Evolutionary conservation across 2,797 vertebrate species (phyloP), one percentile per base, ranked within the genome.

Genomic region (Neostethus bicornis): DNA sequence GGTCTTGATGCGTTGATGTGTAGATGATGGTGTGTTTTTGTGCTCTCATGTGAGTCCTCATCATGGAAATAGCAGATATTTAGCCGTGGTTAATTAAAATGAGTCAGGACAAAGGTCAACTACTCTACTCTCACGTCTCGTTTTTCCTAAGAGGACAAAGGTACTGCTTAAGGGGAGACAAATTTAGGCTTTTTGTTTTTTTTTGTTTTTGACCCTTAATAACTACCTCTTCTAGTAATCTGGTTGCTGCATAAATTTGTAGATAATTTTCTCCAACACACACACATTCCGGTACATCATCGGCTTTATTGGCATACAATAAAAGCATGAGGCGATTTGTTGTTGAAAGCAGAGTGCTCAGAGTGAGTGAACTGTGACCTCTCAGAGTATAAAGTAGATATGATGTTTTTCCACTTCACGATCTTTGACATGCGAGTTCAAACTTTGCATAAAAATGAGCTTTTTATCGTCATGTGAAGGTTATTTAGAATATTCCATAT

Each of bases 1-100:
- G 11, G 6, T 52, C 16, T 51, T 54, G 41, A 25, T 53, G 50
- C 31, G 2, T 20, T 20, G 23, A 42, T 44, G 53, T 46, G 48
- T 61, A 21, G 19, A 55, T 17, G 32, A 29, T 24, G 56, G 38
- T 54, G 75, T 61, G 39, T 74, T 60, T 58, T 53, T 66, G 54
- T 29, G 19, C 41, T 37, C 11, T 66, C 76, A 79, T 75, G 76
- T 34, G 63, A 73, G 56, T 69, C 72, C 58, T 75, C 79, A 77
- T 86, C 71, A 81, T 10, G 37, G 80, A 87, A 84, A 84, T 79
- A 51, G 73, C 75, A 61, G 75, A 79, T 84, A 83, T 90, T n/a
- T 87, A 87, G 79, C 79, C 35, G 21, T 62, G 58, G 68, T 85
- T 90, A 88, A 90, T 91, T 91, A 88, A 88, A 89, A 86, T 23